A percentile compares a stretch with the other conserved stretches of the same genome.
Evolutionary conservation across 2,888 invertebrate species (phyloP).

Genomic region (Tupiocoris notatus): DNA sequence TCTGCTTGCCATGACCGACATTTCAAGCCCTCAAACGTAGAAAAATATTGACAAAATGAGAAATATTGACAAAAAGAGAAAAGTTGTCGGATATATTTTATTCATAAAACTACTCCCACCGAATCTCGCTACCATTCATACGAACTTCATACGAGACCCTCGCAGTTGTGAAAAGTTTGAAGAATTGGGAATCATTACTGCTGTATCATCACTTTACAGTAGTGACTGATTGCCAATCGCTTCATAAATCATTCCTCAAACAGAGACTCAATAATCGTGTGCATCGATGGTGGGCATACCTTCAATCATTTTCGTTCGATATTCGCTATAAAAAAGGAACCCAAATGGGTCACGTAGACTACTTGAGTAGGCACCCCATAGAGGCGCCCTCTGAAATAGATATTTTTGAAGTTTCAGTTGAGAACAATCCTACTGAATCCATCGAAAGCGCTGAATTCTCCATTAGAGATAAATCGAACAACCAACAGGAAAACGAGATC

Average conservation of each 20-base stretch:
- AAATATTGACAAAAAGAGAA: background rate
- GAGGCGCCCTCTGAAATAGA: too few relatives aligned
- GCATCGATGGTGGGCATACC: constrained; percentile 52
- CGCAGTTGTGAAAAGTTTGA: background rate
- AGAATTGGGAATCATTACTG: background rate
- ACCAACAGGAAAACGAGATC: background rate
- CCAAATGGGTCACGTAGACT: constrained; percentile 4
- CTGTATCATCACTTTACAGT: constrained; percentile 3
- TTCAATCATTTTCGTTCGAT: background rate
- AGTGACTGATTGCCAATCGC: constrained; percentile 52
- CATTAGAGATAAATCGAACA: too few relatives aligned
- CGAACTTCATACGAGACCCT: constrained; percentile 10
- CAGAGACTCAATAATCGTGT: constrained; percentile 51
- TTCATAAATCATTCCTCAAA: constrained; percentile 50
- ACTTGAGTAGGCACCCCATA: constrained; percentile 9
- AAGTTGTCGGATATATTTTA: constrained; percentile 12
- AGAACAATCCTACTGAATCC: too few relatives aligned
- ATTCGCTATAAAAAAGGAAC: too few relatives aligned
- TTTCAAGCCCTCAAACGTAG: too few relatives aligned
- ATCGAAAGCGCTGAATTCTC: too few relatives aligned
- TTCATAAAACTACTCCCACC: too few relatives aligned
- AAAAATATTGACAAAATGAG: too few relatives aligned
- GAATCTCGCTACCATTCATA: background rate
- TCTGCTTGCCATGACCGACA: too few relatives aligned
- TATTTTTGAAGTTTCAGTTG: too few relatives aligned